Percentiles rank a stretch among this genome's conserved stretches.
Evolutionary conservation across 2,113 vertebrate genomes (phyloP).

Genomic region (Alces alces): DNA sequence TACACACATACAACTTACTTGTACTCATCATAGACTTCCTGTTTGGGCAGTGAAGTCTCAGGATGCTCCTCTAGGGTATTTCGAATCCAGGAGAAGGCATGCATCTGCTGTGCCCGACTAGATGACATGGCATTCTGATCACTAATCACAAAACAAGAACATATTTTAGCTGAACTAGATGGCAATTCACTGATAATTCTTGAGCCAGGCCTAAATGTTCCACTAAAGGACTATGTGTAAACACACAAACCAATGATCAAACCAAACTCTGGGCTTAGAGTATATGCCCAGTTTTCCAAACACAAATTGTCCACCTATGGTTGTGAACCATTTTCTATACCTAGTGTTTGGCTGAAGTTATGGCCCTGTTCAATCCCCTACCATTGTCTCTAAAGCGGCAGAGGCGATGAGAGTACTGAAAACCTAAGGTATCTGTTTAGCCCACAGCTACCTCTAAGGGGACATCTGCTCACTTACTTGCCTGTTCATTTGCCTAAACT

Average conservation of each 20-base stretch:
- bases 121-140: slow-evolving; percentile 95
- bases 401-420: neutral
- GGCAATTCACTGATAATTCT: neutral
- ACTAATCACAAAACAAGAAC: slow-evolving; percentile 75
- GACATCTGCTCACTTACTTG: slow-evolving; percentile 1
- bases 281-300: neutral
- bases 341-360: neutral
- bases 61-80: slow-evolving; percentile 97
- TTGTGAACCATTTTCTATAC: neutral
- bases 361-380: neutral
- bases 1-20: slow-evolving; percentile 85
- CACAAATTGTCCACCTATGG: neutral
- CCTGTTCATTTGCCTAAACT: neutral
- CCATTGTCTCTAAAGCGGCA: neutral
- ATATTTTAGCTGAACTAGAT: neutral
- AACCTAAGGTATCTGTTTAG: neutral
- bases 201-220: neutral
- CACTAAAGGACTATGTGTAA: neutral
- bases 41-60: slow-evolving; percentile 98
- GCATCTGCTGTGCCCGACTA: slow-evolving; percentile 96
- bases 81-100: slow-evolving; percentile 97
- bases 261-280: neutral
- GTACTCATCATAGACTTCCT: slow-evolving; percentile 99
- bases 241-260: neutral
- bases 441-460: neutral